Base-by-base conservation (phyloP, 2,888 invertebrate genomes). In the Pachliopta kotzebuea region DNA sequence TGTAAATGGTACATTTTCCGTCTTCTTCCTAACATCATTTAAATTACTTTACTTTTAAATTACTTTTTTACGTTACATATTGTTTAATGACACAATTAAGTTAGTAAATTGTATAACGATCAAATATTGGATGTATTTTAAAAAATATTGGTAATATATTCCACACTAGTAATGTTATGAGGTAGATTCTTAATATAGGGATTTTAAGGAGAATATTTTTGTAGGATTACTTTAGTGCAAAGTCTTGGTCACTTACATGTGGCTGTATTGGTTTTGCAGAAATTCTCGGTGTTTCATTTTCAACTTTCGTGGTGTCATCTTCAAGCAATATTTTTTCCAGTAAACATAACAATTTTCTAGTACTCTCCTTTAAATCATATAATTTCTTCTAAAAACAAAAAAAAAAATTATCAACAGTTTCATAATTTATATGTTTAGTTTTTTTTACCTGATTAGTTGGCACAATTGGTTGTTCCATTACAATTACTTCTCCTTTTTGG, bases 1-100 rank as follows among this genome's bases (percentile, higher is more conserved):
- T 87, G 70, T 86, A 89, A 53, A 88, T 67, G 0, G 89, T 84
- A 70, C 90, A 90, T 62, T 85, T 81, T 59, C 85, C 83, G n/a
- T 82, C 80, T 21, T 56, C 83, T 3, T 80, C 76, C 84, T 87
- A 45, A 7, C n/a, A 45, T 37, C 6, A 37, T 37, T 37, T 37
- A 37, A 37, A 37, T 8, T 8, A 37, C 14, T 37, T 14, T 37
- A n/a, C n/a, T n/a, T 37, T 37, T 37, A 37, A 37, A 37, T 8
- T 8, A 37, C 14, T 37, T 14, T 37, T n/a, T n/a, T n/a, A n/a
- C n/a, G n/a, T n/a, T n/a, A n/a, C n/a, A n/a, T n/a, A n/a, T n/a
- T n/a, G n/a, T n/a, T n/a, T n/a, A n/a, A n/a, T n/a, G n/a, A n/a
- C n/a, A n/a, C 26, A 26, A 4, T 26, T 26, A 6, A 4, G 26